phyloP scores from a whole-genome alignment of 1,140 invertebrate species.

The Bombus affinis region DNA sequence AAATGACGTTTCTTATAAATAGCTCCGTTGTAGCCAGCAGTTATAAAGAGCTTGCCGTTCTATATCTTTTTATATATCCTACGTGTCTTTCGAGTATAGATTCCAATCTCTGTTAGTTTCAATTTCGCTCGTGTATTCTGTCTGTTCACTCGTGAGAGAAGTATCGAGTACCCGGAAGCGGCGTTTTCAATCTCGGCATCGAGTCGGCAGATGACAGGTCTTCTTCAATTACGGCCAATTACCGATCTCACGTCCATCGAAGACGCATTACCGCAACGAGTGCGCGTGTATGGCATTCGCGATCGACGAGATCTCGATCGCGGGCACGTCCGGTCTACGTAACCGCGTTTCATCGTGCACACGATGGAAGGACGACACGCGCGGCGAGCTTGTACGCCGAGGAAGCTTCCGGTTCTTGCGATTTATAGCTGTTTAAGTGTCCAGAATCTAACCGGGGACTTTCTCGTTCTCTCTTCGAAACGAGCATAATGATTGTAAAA shows the following conservation, averaged over 20 bases:
- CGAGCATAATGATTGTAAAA: conserved; percentile 54
- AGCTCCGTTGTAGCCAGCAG: no score
- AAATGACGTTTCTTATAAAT: no score
- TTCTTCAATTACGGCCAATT: conserved; percentile 39
- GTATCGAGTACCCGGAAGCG: neutral
- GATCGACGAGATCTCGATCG: conserved; percentile 21
- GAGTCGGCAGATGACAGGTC: neutral
- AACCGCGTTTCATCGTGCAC: neutral
- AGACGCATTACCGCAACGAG: neutral
- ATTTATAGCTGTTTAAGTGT: conserved; percentile 67
- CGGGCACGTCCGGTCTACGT: neutral
- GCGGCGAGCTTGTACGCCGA: neutral
- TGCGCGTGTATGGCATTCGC: neutral
- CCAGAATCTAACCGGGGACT: neutral
- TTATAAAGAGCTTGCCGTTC: neutral
- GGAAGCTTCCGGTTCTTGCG: conserved; percentile 37
- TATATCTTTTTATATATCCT: neutral
- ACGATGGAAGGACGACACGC: neutral
- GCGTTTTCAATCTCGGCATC: neutral
- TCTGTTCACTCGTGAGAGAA: no score
- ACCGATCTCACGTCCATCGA: conserved; percentile 20
- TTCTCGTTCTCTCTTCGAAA: neutral
- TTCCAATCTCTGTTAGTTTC: neutral
- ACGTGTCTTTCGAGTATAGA: neutral
- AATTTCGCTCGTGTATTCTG: no score